Evolutionary conservation across 2,888 invertebrate genomes (phyloP).

Genomic region (Macropis europaea): DNA sequence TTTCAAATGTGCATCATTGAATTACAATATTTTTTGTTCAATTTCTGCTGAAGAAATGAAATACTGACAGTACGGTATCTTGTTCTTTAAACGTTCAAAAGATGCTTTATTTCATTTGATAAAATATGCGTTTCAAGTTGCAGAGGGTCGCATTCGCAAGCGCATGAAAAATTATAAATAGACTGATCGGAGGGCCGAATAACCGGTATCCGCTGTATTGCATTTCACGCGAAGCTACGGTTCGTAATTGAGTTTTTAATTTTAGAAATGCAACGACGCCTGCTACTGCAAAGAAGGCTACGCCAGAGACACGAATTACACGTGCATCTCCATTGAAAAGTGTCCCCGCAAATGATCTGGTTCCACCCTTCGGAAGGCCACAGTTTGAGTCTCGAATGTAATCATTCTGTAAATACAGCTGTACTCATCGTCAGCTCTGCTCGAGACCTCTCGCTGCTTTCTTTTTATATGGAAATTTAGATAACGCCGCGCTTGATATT

Average conservation of each 20-base stretch:
- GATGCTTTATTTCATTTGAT: too few relatives aligned
- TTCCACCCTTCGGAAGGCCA: rapidly evolving
- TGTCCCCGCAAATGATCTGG: background rate
- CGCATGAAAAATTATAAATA: too few relatives aligned
- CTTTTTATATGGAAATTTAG: background rate
- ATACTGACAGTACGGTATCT: too few relatives aligned
- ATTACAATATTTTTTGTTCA: too few relatives aligned
- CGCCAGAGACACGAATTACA: slow-evolving; percentile 1
- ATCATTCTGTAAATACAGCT: background rate
- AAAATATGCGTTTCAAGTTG: too few relatives aligned
- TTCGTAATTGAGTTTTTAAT: background rate
- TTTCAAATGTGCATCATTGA: too few relatives aligned
- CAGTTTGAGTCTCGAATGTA: background rate
- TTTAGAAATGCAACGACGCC: slow-evolving; percentile 40
- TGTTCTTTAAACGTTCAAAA: too few relatives aligned
- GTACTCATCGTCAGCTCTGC: background rate
- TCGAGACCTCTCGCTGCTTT: background rate
- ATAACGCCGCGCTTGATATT: background rate
- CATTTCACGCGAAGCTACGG: background rate
- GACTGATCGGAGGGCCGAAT: too few relatives aligned
- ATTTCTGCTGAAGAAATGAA: too few relatives aligned
- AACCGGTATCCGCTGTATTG: too few relatives aligned
- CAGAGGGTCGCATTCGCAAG: too few relatives aligned
- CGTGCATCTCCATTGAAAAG: background rate
- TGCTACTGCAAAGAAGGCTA: slow-evolving; percentile 42